These are phyloP conservation scores for Orthosia incerta DNA, from an alignment of 2,888 invertebrate species.

Conservation along the genomic window DNA sequence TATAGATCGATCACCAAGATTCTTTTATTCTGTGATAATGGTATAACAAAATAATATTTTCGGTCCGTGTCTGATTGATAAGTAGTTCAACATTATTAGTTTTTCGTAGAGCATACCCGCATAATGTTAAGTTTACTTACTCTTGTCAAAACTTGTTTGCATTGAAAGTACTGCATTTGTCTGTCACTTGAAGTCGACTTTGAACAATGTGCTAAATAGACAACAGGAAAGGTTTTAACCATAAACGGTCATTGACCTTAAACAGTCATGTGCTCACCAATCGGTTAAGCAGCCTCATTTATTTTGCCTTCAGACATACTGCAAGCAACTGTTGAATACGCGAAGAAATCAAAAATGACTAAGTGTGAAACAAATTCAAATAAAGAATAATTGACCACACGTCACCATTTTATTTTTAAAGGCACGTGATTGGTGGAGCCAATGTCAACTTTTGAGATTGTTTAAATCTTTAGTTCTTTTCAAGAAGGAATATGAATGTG, in stretches of 20 bases:
- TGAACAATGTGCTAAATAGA: slow-evolving; percentile 45
- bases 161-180: neutral
- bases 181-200: neutral
- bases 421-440: slow-evolving; percentile 25
- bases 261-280: slow-evolving; percentile 16
- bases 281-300: slow-evolving; percentile 10
- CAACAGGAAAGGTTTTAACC: slow-evolving; percentile 7
- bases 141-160: slow-evolving; percentile 5
- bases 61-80: neutral
- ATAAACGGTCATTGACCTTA: slow-evolving; percentile 32
- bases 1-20: too few species aligned
- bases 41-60: too few species aligned
- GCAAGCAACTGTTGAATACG: neutral
- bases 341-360: neutral
- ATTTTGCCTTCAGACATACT: slow-evolving; percentile 18
- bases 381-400: slow-evolving; percentile 15
- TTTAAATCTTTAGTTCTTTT: slow-evolving; percentile 23
- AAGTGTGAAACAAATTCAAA: slow-evolving; percentile 27
- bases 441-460: slow-evolving; percentile 26
- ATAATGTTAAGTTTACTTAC: neutral
- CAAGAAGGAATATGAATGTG: slow-evolving; percentile 53
- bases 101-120: neutral
- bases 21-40: too few species aligned
- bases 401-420: slow-evolving; percentile 37
- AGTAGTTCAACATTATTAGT: neutral